phyloP scores from a whole-genome alignment of 2,888 invertebrate species.

The Ectobius pallidus region DNA sequence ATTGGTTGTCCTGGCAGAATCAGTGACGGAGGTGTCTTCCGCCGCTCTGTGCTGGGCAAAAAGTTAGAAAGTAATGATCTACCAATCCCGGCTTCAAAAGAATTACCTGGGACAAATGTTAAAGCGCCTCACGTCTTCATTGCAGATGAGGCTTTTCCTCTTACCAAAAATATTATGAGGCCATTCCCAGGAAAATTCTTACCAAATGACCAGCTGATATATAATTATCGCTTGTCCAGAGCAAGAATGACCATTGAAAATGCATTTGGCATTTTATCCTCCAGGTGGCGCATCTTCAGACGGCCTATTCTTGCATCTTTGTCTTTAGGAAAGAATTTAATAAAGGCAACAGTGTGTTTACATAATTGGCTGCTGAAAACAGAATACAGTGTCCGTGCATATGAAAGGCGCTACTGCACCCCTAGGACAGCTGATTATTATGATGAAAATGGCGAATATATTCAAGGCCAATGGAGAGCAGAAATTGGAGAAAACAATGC shows the following conservation, averaged over 20 bases:
- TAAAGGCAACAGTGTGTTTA: slow-evolving; percentile 11
- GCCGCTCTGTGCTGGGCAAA: slow-evolving; percentile 41
- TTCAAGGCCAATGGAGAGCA: neutral
- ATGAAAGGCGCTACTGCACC: neutral
- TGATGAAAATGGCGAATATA: neutral
- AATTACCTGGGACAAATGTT: slow-evolving; percentile 45
- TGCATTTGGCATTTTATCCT: slow-evolving; percentile 44
- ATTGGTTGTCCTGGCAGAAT: slow-evolving; percentile 49
- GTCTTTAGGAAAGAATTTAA: neutral
- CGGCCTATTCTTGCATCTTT: slow-evolving; percentile 30
- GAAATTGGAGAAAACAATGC: too few species aligned
- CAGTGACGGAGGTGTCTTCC: slow-evolving; percentile 49
- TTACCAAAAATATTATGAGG: slow-evolving; percentile 41
- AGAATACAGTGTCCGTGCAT: neutral
- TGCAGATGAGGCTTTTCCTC: slow-evolving; percentile 48
- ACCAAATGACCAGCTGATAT: slow-evolving; percentile 43
- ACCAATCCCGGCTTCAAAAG: slow-evolving; percentile 42
- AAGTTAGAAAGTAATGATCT: slow-evolving; percentile 43
- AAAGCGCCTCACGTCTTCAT: slow-evolving; percentile 47
- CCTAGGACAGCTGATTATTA: neutral
- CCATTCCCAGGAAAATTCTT: slow-evolving; percentile 45
- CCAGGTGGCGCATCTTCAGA: slow-evolving; percentile 41
- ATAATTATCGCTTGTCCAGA: slow-evolving; percentile 45
- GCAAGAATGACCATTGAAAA: slow-evolving; percentile 41
- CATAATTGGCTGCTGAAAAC: neutral